These are phyloP conservation scores for Aplysia californica DNA, from an alignment of 1,140 invertebrate genomes.

Conservation along the genomic window DNA sequence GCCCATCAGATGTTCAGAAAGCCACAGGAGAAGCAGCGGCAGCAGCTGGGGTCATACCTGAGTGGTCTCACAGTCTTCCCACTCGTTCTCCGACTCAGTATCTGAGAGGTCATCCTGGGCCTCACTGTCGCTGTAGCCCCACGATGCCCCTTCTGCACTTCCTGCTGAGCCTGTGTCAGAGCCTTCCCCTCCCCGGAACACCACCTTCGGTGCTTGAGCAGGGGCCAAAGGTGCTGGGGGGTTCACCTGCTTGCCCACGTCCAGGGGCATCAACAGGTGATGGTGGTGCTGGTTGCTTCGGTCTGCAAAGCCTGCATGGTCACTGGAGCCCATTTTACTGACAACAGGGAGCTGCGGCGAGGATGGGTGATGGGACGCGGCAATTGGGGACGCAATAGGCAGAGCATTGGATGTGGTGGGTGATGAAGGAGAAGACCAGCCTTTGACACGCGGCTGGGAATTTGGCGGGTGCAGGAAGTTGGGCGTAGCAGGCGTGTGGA, in stretches of 20 bases:
- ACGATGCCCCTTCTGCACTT: not conserved
- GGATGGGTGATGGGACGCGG: not conserved
- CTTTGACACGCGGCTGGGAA: not conserved
- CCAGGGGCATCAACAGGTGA: too few relatives aligned
- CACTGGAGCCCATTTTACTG: conserved; percentile 31
- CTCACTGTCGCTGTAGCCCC: conserved; percentile 4
- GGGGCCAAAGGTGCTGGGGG: not conserved
- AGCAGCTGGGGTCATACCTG: conserved; percentile 32
- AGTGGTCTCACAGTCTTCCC: conserved; percentile 44
- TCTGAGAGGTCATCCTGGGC: conserved; percentile 41
- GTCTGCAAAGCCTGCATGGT: conserved; percentile 13
- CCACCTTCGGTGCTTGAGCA: not conserved
- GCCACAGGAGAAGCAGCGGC: not conserved
- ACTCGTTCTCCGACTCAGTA: conserved; percentile 43
- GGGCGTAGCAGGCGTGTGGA: not conserved
- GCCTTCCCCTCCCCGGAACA: not conserved
- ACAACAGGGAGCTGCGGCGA: not conserved
- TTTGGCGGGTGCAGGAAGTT: conserved; percentile 7
- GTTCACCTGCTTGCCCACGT: not conserved
- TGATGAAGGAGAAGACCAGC: conserved; percentile 9
- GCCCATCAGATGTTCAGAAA: not conserved
- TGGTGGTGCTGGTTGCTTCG: too few relatives aligned
- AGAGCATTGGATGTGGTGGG: not conserved
- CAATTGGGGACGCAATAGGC: too few relatives aligned
- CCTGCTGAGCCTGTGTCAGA: not conserved